phyloP scores from a whole-genome alignment of 2,113 vertebrate species.

The Rousettus leschenaultii region DNA sequence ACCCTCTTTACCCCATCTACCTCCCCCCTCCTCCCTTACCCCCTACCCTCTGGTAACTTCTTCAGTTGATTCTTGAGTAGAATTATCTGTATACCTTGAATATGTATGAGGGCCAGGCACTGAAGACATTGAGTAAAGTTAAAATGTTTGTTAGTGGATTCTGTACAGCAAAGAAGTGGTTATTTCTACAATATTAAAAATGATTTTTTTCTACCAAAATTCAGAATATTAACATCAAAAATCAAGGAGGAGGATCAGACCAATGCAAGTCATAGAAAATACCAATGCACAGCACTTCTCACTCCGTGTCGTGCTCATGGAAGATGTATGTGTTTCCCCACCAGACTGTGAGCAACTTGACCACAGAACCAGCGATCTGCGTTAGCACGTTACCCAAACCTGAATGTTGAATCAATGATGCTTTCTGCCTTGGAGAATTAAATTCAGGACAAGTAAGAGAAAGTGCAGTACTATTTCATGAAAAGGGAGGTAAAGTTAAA shows the following conservation, averaged over 20 bases:
- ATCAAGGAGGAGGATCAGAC: neutral
- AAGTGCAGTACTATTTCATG: neutral
- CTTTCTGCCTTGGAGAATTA: neutral
- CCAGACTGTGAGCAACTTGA: neutral
- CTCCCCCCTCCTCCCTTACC: no score
- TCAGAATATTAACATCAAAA: neutral
- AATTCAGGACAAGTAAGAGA: neutral
- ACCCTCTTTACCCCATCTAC: no score
- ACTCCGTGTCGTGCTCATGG: neutral
- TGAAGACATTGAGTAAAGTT: neutral
- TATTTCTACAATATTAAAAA: conserved; percentile 1
- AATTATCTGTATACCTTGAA: neutral
- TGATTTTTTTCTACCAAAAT: neutral
- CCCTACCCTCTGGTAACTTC: no score
- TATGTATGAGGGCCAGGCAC: neutral
- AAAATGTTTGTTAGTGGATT: neutral
- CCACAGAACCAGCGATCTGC: neutral
- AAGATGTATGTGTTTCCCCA: neutral
- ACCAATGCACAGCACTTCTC: neutral
- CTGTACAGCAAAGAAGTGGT: neutral
- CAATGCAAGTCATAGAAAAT: neutral
- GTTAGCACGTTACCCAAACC: neutral
- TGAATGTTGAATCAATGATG: neutral
- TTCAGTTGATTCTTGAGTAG: neutral
- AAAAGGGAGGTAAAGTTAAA: neutral